phyloP scores from a whole-genome alignment of 2,888 invertebrate species.

The Epinotia nisella region DNA sequence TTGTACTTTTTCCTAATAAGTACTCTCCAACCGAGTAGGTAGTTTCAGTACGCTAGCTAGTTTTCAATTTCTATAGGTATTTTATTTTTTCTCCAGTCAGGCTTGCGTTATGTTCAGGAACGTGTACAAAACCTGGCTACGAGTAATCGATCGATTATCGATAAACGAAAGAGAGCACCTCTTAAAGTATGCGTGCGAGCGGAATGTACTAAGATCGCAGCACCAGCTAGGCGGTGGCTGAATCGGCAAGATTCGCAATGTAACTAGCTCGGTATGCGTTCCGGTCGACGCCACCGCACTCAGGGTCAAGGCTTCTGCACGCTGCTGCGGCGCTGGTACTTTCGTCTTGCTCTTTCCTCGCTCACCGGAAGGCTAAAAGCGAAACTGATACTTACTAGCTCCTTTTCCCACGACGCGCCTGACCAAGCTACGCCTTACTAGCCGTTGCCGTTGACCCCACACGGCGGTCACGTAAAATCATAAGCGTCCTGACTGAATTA shows the following conservation, averaged over 20 bases:
- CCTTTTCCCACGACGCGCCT: slow-evolving; percentile 56
- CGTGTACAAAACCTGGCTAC: slow-evolving; percentile 12
- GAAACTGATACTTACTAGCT: slow-evolving; percentile 66
- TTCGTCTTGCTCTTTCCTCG: slow-evolving; percentile 57
- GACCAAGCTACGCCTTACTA: slow-evolving; percentile 55
- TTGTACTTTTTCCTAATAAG: slow-evolving; percentile 41
- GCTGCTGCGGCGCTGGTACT: slow-evolving; percentile 76
- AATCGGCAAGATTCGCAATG: slow-evolving; percentile 78
- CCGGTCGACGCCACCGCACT: slow-evolving; percentile 84
- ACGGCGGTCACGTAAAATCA: slow-evolving; percentile 48
- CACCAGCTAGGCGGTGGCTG: slow-evolving; percentile 68
- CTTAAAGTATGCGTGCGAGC: slow-evolving; percentile 72
- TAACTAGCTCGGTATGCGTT: slow-evolving; percentile 78
- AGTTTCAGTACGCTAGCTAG: neutral
- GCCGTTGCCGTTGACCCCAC: slow-evolving; percentile 51
- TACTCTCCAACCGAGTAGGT: neutral
- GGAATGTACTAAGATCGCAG: slow-evolving; percentile 77
- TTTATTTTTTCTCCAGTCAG: neutral
- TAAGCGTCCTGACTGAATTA: slow-evolving; percentile 50
- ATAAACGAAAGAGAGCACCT: slow-evolving; percentile 69
- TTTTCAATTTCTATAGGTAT: slow-evolving; percentile 23
- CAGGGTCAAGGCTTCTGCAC: slow-evolving; percentile 84
- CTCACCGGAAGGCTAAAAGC: slow-evolving; percentile 76
- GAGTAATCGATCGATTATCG: slow-evolving; percentile 59
- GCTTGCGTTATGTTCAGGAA: neutral